Base-by-base conservation (phyloP, 2,888 invertebrate species). In the Phasia obesa region DNA sequence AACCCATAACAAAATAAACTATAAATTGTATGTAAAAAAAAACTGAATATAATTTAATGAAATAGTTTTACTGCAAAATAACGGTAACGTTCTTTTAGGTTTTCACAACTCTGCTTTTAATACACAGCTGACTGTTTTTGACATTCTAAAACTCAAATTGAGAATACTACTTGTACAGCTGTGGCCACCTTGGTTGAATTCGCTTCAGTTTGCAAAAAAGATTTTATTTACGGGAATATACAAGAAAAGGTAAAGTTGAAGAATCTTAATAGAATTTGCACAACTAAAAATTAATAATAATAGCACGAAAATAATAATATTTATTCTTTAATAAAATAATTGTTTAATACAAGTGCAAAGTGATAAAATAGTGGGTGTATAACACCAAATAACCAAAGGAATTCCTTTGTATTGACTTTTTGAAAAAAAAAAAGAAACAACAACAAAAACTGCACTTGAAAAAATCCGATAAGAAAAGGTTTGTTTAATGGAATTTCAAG, bases 381-480 rank as follows among this genome's bases (percentile, higher is more conserved):
- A 42, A 19, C 11, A 42, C 49, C 13, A 51, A 38, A 47, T n/a
- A 35, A 44, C n/a, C 38, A 15, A 64, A 55, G 2, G 49, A 57
- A 57, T 78, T 64, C 21, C 38, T 65, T 25, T 65, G 51, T 73
- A 79, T 79, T 77, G 64, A 73, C 67, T 73, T 79, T 73, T 65
- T 44, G 59, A 49, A 67, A 42, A 60, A 35, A 55, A 44, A 62
- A 5, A 31, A 57, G 15, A 44, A 65, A 44, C 27, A 76, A 75
- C 55, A 75, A 75, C 31, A 75, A 76, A 53, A 23, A 19, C 60
- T 79, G 79, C 65, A 79, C 73, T 79, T 79, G 67, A 79, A 60
- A 70, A 59, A 76, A 27, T 49, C 7, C 6, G n/a, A 60, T 9
- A 49, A 49, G 25, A 64, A 60, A 59, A 51, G 27, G 47, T 71